Conservation (phyloP, 2,113 vertebrate species). For the Lophius piscatorius region DNA sequence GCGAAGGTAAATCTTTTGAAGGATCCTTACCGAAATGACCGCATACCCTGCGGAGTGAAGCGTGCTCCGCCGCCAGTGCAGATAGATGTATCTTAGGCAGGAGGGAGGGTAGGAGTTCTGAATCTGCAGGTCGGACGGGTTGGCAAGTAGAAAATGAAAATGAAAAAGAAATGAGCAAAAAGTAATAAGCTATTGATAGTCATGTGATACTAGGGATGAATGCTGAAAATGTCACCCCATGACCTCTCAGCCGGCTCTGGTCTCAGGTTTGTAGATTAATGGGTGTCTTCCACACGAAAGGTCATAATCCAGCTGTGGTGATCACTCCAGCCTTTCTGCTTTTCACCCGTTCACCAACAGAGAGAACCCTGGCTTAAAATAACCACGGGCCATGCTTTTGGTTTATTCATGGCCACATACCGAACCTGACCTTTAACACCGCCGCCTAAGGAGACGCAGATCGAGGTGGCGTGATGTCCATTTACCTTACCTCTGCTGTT, state of each 20-base stretch:
- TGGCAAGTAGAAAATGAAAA: too few species aligned
- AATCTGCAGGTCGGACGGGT: too few species aligned
- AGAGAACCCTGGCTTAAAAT: slow-evolving; percentile 16
- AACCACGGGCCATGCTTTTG: slow-evolving; percentile 18
- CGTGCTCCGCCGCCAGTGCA: too few species aligned
- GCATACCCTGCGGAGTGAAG: too few species aligned
- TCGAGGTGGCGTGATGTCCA: slow-evolving; percentile 2
- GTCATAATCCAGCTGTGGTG: slow-evolving; percentile 47
- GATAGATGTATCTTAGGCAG: too few species aligned
- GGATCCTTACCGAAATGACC: too few species aligned
- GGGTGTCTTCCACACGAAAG: slow-evolving; percentile 15
- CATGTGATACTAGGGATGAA: neutral
- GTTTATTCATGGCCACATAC: slow-evolving; percentile 44
- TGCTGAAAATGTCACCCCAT: slow-evolving; percentile 19
- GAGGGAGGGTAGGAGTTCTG: too few species aligned
- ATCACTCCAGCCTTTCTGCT: slow-evolving; percentile 18
- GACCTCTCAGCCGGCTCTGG: slow-evolving; percentile 20
- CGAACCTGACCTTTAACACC: slow-evolving; percentile 35
- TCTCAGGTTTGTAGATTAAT: slow-evolving; percentile 29
- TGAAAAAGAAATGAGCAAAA: neutral
- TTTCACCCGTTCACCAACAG: neutral
- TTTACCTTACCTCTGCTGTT: neutral
- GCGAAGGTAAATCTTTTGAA: too few species aligned
- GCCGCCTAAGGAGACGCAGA: slow-evolving; percentile 5
- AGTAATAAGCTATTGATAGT: neutral